Percentiles rank a stretch among this genome's conserved stretches.
Evolutionary conservation across 2,797 vertebrate species (phyloP).

Genomic region (Sebastes glaucus): DNA sequence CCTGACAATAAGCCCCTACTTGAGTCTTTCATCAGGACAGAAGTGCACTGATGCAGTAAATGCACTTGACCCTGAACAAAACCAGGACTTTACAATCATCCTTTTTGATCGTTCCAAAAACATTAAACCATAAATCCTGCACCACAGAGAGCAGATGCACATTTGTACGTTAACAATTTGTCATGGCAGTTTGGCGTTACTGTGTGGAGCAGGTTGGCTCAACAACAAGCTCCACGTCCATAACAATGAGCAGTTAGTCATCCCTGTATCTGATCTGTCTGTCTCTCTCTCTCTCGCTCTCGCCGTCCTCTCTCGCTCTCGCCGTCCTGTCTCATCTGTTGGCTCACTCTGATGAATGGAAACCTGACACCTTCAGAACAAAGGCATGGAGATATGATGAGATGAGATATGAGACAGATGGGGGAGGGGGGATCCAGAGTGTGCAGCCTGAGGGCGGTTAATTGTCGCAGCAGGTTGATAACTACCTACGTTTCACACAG

Average conservation of each 20-base stretch:
- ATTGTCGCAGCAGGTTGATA: conserved; percentile 30
- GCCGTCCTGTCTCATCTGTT: conserved; percentile 10
- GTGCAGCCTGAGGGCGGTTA: conserved; percentile 11
- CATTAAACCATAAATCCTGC: not conserved
- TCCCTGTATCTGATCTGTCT: conserved; percentile 22
- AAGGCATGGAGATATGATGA: conserved; percentile 34
- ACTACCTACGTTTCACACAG: conserved; percentile 27
- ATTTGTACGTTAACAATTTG: not conserved
- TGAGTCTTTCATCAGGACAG: not conserved
- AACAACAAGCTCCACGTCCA: not conserved
- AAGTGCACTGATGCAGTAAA: not conserved
- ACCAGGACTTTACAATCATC: not conserved
- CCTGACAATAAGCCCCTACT: not conserved
- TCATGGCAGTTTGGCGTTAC: not conserved
- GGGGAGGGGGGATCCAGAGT: not conserved
- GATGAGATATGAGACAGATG: conserved; percentile 43
- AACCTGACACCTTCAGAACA: conserved; percentile 48
- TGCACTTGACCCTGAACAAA: not conserved
- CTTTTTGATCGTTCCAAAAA: too few species aligned
- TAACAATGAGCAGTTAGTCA: conserved; percentile 30
- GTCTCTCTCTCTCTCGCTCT: not conserved
- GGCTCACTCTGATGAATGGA: conserved; percentile 8
- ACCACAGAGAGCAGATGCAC: not conserved
- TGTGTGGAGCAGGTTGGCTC: conserved; percentile 2
- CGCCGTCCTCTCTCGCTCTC: not conserved